Percentiles rank a stretch among this genome's conserved stretches.
Conservation (phyloP, 2,113 vertebrate genomes). For the Bombycilla garrulus region DNA sequence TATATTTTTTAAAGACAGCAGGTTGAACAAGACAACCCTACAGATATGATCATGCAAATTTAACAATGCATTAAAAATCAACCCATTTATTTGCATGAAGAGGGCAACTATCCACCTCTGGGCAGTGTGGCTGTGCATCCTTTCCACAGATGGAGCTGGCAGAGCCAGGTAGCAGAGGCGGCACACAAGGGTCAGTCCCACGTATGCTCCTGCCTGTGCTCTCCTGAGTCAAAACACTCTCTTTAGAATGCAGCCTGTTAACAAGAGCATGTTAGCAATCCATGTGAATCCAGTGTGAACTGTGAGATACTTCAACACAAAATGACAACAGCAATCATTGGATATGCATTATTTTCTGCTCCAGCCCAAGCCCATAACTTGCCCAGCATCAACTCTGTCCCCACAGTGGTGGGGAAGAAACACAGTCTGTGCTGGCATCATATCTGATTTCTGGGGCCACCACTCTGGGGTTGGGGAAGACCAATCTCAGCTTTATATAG, state of each 20-base stretch:
- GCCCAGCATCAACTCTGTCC: not conserved
- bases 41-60: not conserved
- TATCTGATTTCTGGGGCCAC: not conserved
- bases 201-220: fast-evolving
- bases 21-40: not conserved
- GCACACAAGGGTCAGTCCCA: not conserved
- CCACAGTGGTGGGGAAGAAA: fast-evolving
- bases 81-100: not conserved
- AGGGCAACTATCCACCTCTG: not conserved
- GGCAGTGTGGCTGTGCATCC: not conserved
- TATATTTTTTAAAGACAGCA: not conserved
- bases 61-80: not conserved
- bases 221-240: not conserved
- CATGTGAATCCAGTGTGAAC: not conserved
- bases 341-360: not conserved
- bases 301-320: not conserved
- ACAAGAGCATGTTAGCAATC: not conserved
- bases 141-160: not conserved
- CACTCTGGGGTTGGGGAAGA: not conserved
- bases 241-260: not conserved
- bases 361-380: not conserved
- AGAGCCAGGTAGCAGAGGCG: not conserved
- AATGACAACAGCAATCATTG: not conserved
- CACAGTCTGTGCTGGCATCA: not conserved
- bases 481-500: not conserved